Percentiles rank a stretch among this genome's conserved stretches.
These are phyloP conservation scores for Poeciliopsis paucimaculata DNA, from an alignment of 2,797 vertebrate genomes.

Conservation along the genomic window DNA sequence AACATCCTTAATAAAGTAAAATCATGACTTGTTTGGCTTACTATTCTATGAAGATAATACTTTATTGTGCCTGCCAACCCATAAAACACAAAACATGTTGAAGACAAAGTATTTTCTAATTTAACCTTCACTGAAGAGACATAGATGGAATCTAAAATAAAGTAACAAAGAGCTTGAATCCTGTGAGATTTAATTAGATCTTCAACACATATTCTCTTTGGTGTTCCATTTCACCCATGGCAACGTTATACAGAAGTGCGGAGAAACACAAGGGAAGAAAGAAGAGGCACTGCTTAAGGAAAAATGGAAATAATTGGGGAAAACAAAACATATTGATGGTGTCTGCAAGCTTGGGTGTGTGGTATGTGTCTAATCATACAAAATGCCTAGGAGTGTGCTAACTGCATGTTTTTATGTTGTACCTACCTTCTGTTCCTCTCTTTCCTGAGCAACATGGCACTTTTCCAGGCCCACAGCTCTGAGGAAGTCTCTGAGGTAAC, in stretches of 20 bases:
- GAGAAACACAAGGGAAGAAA: slow-evolving; percentile 42
- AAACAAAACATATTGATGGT: slow-evolving; percentile 57
- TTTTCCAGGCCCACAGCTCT: slow-evolving; percentile 91
- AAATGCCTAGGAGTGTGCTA: slow-evolving; percentile 25
- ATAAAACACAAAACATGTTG: slow-evolving; percentile 12
- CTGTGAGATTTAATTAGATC: slow-evolving; percentile 80
- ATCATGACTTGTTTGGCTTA: neutral
- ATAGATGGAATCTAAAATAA: slow-evolving; percentile 53
- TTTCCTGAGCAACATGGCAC: slow-evolving; percentile 85
- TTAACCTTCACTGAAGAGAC: slow-evolving; percentile 11
- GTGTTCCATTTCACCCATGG: slow-evolving; percentile 71
- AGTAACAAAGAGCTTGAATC: slow-evolving; percentile 61
- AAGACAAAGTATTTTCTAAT: slow-evolving; percentile 10
- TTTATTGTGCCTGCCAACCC: slow-evolving; percentile 10
- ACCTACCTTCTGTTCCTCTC: slow-evolving; percentile 90
- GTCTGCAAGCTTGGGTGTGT: slow-evolving; percentile 19
- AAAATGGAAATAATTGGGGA: slow-evolving; percentile 61
- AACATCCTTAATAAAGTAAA: neutral
- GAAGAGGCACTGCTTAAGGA: slow-evolving; percentile 41
- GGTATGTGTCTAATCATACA: slow-evolving; percentile 24
- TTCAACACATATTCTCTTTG: slow-evolving; percentile 67
- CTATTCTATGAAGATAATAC: neutral
- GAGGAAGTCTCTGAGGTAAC: slow-evolving; percentile 93
- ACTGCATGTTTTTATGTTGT: slow-evolving; percentile 26
- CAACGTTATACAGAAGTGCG: slow-evolving; percentile 57